Conservation (phyloP, 2,113 vertebrate species). For the Oryzias woworae region DNA sequence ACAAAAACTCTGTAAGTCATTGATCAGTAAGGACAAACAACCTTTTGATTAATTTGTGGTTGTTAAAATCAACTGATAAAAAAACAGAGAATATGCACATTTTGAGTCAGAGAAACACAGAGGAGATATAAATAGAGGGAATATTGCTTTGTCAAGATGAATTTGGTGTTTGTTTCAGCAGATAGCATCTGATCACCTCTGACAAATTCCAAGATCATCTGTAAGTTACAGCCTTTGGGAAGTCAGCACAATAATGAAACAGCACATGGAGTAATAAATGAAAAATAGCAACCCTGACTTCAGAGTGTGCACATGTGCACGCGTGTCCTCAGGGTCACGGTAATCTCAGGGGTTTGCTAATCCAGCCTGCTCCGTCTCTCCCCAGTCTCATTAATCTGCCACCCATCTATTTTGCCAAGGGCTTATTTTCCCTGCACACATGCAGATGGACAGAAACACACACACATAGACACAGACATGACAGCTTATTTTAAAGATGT, state of each 20-base stretch:
- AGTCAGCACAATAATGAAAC: slow-evolving; percentile 20
- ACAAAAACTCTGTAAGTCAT: too few relatives aligned
- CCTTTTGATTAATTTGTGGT: too few relatives aligned
- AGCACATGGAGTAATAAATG: slow-evolving; percentile 29
- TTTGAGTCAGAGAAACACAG: background rate
- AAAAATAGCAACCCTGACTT: slow-evolving; percentile 40
- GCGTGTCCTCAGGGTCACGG: slow-evolving; percentile 21
- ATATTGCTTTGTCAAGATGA: slow-evolving; percentile 47
- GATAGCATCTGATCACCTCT: slow-evolving; percentile 28
- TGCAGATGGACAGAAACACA: background rate
- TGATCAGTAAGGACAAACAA: too few relatives aligned
- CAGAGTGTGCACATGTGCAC: slow-evolving; percentile 8
- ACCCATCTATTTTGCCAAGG: slow-evolving; percentile 11
- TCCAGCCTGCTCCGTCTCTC: slow-evolving; percentile 55
- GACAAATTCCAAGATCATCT: slow-evolving; percentile 40
- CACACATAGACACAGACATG: background rate
- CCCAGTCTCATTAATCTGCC: slow-evolving; percentile 60
- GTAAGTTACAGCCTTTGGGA: slow-evolving; percentile 36
- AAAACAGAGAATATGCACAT: background rate
- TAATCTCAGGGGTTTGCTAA: slow-evolving; percentile 63
- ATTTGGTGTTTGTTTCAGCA: slow-evolving; percentile 40
- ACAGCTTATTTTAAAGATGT: background rate
- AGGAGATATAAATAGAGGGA: background rate
- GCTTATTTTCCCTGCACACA: slow-evolving; percentile 31
- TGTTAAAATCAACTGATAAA: background rate